Conservation (phyloP, 2,113 vertebrate species). For the Bungarus multicinctus region DNA sequence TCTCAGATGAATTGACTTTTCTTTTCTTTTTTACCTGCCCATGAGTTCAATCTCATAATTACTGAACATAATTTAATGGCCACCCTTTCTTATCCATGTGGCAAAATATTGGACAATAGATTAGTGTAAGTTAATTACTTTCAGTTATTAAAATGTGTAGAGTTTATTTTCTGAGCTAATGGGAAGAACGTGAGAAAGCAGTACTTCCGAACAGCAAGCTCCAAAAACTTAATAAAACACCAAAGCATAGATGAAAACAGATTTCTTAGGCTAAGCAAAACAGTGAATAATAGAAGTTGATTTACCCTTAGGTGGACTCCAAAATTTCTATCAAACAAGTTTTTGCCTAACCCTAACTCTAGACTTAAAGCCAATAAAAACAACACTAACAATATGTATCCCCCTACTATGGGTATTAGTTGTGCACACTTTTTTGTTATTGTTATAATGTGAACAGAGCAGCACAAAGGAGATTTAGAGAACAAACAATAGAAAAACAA, state of each 20-base stretch:
- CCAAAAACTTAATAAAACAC: background rate
- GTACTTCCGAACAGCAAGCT: background rate
- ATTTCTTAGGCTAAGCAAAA: background rate
- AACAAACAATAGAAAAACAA: constrained; percentile 20
- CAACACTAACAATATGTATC: background rate
- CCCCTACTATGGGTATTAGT: background rate
- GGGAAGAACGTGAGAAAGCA: background rate
- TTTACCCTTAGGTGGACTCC: background rate
- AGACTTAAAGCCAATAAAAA: background rate
- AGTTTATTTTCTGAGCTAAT: background rate
- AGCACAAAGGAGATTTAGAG: constrained; percentile 9
- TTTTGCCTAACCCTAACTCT: background rate
- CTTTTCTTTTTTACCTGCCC: background rate
- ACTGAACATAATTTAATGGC: background rate
- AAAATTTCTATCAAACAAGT: background rate
- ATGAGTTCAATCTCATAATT: background rate
- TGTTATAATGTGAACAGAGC: background rate
- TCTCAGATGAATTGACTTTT: background rate
- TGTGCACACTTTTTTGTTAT: background rate
- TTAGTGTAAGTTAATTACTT: background rate
- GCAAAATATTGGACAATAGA: background rate
- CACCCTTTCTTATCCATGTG: background rate
- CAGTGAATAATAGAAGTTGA: background rate
- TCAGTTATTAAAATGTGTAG: background rate
- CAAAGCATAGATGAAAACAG: background rate